Percentiles rank a stretch among this genome's conserved stretches.
Conservation (phyloP, 2,113 vertebrate species). For the Paradisaea rubra region DNA sequence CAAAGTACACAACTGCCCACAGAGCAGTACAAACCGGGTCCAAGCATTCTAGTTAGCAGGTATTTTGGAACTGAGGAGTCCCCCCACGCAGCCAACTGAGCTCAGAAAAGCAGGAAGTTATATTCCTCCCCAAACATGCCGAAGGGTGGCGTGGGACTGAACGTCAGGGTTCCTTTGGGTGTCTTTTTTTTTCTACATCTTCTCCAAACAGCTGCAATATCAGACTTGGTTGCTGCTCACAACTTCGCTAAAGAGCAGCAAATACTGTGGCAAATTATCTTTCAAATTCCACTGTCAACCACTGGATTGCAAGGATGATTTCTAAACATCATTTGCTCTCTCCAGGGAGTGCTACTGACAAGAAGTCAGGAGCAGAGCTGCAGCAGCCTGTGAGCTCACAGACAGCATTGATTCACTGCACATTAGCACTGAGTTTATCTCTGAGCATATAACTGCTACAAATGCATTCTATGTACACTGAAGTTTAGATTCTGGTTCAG, state of each 20-base stretch:
- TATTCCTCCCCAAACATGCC: rapidly evolving
- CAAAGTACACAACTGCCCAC: not conserved
- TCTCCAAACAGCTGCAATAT: not conserved
- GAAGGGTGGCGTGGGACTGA: rapidly evolving
- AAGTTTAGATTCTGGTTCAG: conserved; percentile 16
- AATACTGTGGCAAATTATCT: not conserved
- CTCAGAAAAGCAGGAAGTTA: not conserved
- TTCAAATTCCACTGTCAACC: not conserved
- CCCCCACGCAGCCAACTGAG: not conserved
- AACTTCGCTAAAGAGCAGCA: not conserved
- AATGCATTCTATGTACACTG: not conserved
- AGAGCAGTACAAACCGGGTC: not conserved
- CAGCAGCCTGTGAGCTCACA: not conserved
- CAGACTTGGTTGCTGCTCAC: not conserved
- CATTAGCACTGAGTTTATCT: not conserved
- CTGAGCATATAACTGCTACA: not conserved
- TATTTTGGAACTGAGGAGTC: not conserved
- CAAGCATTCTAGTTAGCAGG: not conserved
- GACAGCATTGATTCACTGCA: not conserved
- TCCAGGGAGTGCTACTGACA: not conserved
- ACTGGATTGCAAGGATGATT: not conserved
- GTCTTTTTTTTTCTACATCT: not conserved
- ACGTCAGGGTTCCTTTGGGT: rapidly evolving
- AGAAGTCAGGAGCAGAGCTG: not conserved
- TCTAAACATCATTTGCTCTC: not conserved